Evolutionary conservation across 1,140 invertebrate genomes (phyloP).

Genomic region (Heliconius melpomene): DNA sequence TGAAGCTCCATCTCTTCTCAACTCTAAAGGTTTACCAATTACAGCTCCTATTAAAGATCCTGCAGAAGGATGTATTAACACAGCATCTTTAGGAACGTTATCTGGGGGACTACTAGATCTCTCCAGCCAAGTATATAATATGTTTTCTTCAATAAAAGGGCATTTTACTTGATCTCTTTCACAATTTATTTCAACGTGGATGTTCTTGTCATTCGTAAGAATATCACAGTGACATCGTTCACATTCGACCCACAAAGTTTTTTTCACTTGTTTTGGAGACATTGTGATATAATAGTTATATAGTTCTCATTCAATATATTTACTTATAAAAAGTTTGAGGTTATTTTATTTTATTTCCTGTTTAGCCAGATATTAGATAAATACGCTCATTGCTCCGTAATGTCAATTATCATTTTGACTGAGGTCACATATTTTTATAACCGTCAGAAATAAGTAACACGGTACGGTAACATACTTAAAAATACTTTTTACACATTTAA

Average conservation of each 20-base stretch:
- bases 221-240: constrained; percentile 67
- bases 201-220: constrained; percentile 68
- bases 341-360: constrained; percentile 15
- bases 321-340: neutral
- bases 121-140: constrained; percentile 65
- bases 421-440: neutral
- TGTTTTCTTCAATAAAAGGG: constrained; percentile 61
- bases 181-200: constrained; percentile 68
- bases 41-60: constrained; percentile 62
- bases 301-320: neutral
- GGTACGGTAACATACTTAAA: too few relatives aligned
- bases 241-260: constrained; percentile 73
- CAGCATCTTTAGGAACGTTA: constrained; percentile 61
- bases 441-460: too few relatives aligned
- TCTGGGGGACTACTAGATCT: constrained; percentile 56
- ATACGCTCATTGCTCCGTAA: neutral
- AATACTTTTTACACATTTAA: too few relatives aligned
- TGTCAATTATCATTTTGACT: neutral
- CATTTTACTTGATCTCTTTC: constrained; percentile 70
- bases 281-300: constrained; percentile 37
- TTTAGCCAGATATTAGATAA: neutral
- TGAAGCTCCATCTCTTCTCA: constrained; percentile 61
- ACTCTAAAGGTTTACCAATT: constrained; percentile 63
- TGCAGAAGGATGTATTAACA: constrained; percentile 66
- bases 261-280: constrained; percentile 70